Conservation (phyloP, 2,888 invertebrate genomes). For the Lithosia quadra region DNA sequence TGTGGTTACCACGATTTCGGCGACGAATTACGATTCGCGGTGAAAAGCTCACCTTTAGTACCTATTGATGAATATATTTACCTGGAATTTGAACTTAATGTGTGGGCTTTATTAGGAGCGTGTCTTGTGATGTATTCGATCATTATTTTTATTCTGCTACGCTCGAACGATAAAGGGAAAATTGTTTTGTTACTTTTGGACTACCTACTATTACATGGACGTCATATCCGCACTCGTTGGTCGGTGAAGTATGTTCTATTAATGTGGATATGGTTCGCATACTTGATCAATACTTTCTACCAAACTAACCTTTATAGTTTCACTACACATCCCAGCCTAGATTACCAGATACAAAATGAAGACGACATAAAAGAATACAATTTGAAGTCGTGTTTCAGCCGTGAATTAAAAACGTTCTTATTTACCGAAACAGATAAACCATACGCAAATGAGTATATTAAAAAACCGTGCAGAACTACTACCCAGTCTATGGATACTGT, state of each 20-base stretch:
- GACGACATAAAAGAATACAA: constrained; percentile 51
- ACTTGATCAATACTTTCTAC: constrained; percentile 57
- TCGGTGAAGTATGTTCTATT: constrained; percentile 44
- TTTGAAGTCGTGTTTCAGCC: constrained; percentile 64
- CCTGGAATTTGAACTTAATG: constrained; percentile 31
- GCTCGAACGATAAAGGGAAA: constrained; percentile 42
- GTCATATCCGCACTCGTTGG: constrained; percentile 32
- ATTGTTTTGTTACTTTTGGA: constrained; percentile 55
- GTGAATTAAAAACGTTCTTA: constrained; percentile 17
- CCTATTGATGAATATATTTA: constrained; percentile 49
- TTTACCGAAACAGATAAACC: constrained; percentile 7
- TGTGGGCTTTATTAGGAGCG: constrained; percentile 31
- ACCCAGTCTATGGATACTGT: constrained; percentile 15
- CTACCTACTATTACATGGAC: constrained; percentile 52
- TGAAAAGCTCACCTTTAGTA: constrained; percentile 24
- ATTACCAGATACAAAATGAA: constrained; percentile 57
- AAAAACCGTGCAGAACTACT: constrained; percentile 33
- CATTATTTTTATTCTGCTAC: constrained; percentile 19
- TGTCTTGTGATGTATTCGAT: constrained; percentile 26
- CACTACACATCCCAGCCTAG: constrained; percentile 48
- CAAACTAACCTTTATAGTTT: constrained; percentile 58
- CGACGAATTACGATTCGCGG: constrained; percentile 36
- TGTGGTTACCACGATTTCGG: constrained; percentile 35
- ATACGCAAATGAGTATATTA: not conserved
- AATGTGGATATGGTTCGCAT: constrained; percentile 58